Evolutionary conservation across 2,113 vertebrate genomes (phyloP), one percentile per base, ranked within the genome.

Genomic region (Vimba vimba): DNA sequence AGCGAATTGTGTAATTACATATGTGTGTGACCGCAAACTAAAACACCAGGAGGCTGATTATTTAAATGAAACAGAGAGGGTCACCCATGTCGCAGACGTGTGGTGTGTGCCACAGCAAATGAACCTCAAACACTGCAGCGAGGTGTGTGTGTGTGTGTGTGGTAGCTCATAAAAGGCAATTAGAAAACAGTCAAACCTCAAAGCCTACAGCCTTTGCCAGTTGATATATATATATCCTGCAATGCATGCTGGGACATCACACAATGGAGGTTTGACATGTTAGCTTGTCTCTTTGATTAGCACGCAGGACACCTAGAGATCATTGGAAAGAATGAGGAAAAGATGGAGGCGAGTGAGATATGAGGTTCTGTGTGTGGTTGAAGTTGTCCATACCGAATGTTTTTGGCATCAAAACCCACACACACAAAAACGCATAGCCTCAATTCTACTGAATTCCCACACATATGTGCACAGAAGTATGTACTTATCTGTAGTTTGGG

Each of bases 21-120:
- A 45, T 66, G 73, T 45, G 43, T 66, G 86, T 19, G 7, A 43
- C 86, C 74, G 68, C 19, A 82, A 83, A 85, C 86, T 52, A 15
- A 57, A 88, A 79, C 85, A 64, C 87, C 89, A 78, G 92, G 93
- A 90, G 92, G 88, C 90, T 92, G 93, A 95, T 95, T 93, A 94
- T 88, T 89, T 82, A 74, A 86, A 87, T 69, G 86, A 86, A 87
- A 82, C 62, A 43, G 77, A 71, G 36, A 52, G n/a, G 68, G 79
- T 64, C 83, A 50, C 83, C 88, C 57, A 39, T 77, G 82, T 71
- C 30, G 90, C 39, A 9, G 87, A 85, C 89, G 33, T 93, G 89
- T 87, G 92, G 83, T 91, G 15, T n/a, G 88, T 91, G 92, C 92
- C 93, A 88, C 88, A 82, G 59, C 66, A 47, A 88, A 90, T 94